Evolutionary conservation across 2,797 vertebrate species (phyloP), one percentile per base, ranked within the genome.

Genomic region (Parambassis ranga): DNA sequence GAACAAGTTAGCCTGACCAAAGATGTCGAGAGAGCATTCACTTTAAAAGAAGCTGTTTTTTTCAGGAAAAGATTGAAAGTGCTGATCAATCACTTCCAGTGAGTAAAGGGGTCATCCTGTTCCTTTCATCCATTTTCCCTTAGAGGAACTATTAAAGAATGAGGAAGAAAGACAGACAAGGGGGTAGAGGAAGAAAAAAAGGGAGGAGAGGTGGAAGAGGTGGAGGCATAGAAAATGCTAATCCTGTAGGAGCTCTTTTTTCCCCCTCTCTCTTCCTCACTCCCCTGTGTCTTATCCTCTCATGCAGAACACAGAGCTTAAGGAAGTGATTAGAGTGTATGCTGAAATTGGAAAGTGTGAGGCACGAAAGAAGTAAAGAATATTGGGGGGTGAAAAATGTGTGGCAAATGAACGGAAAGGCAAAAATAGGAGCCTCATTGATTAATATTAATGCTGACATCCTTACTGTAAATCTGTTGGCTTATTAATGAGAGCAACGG

Each of bases 381-480:
- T 71, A 71, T 70, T 48, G 68, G 53, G 43, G 37, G 56, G 43
- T 55, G 56, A 72, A 83, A 84, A 85, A 82, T 79, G 71, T 65
- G 83, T 50, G 65, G 71, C 43, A 82, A 83, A 78, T 1, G 70
- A 72, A 67, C 71, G 63, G 56, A 75, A 56, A 79, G 48, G 63
- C 48, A 57, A 57, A 73, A 75, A 68, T 60, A 11, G 31, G 41
- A 61, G 13, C 20, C 20, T 75, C 52, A 71, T 81, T 50, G 67
- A 91, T 91, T 90, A 90, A 90, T 92, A 91, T 90, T 90, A 83
- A 92, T 90, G 85, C 74, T 77, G 79, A 72, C 65, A 73, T 84
- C 79, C 77, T 73, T 62, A 78, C 81, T 77, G 75, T 88, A 72
- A 83, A 77, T 87, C 67, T 70, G 65, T 74, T 73, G 59, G 74